These are phyloP conservation scores for Drosophila sucinea DNA, from an alignment of 1,140 invertebrate species.

Conservation along the genomic window DNA sequence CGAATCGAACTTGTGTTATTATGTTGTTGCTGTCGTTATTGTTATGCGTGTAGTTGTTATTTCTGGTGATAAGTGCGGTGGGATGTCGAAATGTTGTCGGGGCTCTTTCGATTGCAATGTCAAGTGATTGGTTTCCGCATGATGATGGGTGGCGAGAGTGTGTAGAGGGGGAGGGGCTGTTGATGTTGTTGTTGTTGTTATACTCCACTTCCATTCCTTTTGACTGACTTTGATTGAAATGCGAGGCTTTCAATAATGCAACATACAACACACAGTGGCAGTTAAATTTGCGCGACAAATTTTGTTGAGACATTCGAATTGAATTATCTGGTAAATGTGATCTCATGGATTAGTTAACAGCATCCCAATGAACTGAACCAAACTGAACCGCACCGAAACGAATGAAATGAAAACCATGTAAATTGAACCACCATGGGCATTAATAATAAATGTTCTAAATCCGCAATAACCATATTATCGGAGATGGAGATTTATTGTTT, in stretches of 20 bases:
- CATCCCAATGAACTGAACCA: neutral
- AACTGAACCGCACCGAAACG: neutral
- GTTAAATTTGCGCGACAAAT: constrained; percentile 30
- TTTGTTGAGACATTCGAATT: constrained; percentile 60
- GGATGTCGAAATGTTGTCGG: constrained; percentile 23
- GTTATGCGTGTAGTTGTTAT: constrained; percentile 43
- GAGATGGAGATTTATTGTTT: constrained; percentile 33
- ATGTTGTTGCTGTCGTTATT: constrained; percentile 20
- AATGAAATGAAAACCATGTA: constrained; percentile 53
- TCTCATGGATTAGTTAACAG: constrained; percentile 37
- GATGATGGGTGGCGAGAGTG: constrained; percentile 1
- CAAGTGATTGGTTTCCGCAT: constrained; percentile 66
- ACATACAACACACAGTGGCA: constrained; percentile 2
- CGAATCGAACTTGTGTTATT: neutral
- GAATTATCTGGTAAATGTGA: constrained; percentile 51
- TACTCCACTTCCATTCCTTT: neutral
- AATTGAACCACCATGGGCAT: constrained; percentile 6
- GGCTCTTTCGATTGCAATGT: constrained; percentile 69
- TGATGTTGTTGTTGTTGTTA: neutral
- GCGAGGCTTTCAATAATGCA: constrained; percentile 67
- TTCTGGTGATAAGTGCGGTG: constrained; percentile 21
- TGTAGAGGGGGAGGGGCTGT: neutral
- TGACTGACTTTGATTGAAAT: constrained; percentile 61
- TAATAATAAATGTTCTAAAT: constrained; percentile 26
- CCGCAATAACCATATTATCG: neutral